These are phyloP conservation scores for Phorcus lineatus DNA, from an alignment of 2,888 invertebrate species.

Conservation along the genomic window DNA sequence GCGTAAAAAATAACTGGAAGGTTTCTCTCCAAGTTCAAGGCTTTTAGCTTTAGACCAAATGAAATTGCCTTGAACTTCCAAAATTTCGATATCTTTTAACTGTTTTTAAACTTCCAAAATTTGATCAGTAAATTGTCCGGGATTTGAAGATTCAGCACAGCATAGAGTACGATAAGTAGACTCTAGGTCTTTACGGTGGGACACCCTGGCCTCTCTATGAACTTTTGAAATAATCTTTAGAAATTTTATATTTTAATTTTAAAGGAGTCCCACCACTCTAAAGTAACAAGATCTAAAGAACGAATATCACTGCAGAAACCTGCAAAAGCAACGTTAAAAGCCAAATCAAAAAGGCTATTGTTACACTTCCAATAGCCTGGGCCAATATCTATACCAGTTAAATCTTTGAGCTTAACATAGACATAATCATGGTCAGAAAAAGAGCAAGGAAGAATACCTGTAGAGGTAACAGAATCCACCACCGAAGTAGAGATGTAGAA, in stretches of 20 bases:
- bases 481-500: background rate
- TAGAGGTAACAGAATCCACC: too few species aligned
- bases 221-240: background rate
- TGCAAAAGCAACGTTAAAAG: background rate
- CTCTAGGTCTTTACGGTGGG: background rate
- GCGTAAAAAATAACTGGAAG: constrained; percentile 27
- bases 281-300: background rate
- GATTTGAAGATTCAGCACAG: background rate
- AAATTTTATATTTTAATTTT: background rate
- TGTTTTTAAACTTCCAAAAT: background rate
- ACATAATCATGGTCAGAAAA: background rate
- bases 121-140: background rate
- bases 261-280: background rate
- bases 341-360: background rate
- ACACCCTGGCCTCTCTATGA: background rate
- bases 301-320: background rate
- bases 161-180: background rate
- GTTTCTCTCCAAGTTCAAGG: constrained; percentile 14
- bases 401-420: background rate
- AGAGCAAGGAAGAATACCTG: too few species aligned
- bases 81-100: background rate
- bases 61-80: background rate
- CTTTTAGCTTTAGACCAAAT: constrained; percentile 21
- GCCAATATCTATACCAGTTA: background rate
- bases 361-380: background rate